Conservation (phyloP, 2,888 invertebrate genomes). For the Stenichneumon culpator region DNA sequence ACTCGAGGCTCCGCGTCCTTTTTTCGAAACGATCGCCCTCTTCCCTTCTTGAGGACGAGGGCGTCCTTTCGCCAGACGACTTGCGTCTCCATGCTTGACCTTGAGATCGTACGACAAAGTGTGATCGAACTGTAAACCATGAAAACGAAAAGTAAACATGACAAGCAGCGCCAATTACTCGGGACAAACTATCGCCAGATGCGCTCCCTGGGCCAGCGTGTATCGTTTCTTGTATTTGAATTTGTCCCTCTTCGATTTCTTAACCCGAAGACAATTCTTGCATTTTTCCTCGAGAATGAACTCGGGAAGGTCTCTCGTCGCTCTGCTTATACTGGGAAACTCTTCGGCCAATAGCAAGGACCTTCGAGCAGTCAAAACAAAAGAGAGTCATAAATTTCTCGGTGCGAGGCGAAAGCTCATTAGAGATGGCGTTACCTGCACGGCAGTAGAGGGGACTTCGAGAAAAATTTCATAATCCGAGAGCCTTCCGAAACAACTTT, state of each 20-base stretch:
- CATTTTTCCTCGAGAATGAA: constrained; percentile 84
- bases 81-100: constrained; percentile 85
- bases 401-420: neutral
- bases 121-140: neutral
- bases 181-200: constrained; percentile 87
- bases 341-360: constrained; percentile 84
- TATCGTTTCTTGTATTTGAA: constrained; percentile 86
- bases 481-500: constrained; percentile 60
- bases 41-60: constrained; percentile 84
- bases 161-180: constrained; percentile 82
- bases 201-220: constrained; percentile 86
- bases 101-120: constrained; percentile 68
- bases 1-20: constrained; percentile 85
- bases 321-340: constrained; percentile 85
- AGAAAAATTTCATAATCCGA: constrained; percentile 74
- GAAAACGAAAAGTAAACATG: neutral
- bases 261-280: constrained; percentile 74
- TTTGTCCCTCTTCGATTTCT: constrained; percentile 81
- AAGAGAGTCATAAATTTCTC: neutral
- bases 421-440: constrained; percentile 76
- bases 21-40: constrained; percentile 75
- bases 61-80: constrained; percentile 87
- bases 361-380: constrained; percentile 78
- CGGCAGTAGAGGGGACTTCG: constrained; percentile 76
- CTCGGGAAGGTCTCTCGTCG: constrained; percentile 86